Conservation (phyloP, 1,140 invertebrate species). For the Micrasema longulum region DNA sequence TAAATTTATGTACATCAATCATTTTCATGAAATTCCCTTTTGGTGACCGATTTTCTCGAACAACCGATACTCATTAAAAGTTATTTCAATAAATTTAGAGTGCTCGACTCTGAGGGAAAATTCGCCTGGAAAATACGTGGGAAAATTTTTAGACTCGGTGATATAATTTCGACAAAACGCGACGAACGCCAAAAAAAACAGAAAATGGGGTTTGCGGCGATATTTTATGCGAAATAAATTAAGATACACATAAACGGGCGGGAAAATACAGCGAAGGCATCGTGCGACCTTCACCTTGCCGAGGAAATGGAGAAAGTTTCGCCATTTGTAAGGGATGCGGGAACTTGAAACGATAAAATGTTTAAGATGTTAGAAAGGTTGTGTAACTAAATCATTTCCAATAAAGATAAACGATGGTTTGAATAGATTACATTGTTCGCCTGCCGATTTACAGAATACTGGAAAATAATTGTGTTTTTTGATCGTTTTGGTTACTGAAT, state of each 20-base stretch:
- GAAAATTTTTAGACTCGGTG: background rate
- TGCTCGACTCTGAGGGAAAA: background rate
- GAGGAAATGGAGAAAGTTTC: conserved; percentile 12
- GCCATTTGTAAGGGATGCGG: background rate
- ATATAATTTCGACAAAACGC: background rate
- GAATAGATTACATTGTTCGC: background rate
- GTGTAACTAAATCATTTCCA: background rate
- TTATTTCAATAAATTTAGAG: conserved; percentile 35
- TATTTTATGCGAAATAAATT: conserved; percentile 27
- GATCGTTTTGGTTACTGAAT: no score
- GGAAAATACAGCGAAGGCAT: background rate
- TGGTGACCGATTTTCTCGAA: background rate
- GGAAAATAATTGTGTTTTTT: no score
- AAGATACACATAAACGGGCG: background rate
- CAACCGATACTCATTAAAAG: conserved; percentile 31
- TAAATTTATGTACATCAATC: conserved; percentile 22
- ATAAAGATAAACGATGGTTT: background rate
- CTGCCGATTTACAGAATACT: background rate
- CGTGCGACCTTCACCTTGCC: conserved; percentile 17
- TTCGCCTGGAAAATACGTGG: background rate
- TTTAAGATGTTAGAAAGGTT: background rate
- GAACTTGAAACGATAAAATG: conserved; percentile 20
- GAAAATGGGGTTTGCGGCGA: background rate
- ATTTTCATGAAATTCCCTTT: conserved; percentile 17
- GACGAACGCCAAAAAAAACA: conserved; percentile 6